Evolutionary conservation across 2,113 vertebrate genomes (phyloP).

Genomic region (Nycticorax nycticorax): DNA sequence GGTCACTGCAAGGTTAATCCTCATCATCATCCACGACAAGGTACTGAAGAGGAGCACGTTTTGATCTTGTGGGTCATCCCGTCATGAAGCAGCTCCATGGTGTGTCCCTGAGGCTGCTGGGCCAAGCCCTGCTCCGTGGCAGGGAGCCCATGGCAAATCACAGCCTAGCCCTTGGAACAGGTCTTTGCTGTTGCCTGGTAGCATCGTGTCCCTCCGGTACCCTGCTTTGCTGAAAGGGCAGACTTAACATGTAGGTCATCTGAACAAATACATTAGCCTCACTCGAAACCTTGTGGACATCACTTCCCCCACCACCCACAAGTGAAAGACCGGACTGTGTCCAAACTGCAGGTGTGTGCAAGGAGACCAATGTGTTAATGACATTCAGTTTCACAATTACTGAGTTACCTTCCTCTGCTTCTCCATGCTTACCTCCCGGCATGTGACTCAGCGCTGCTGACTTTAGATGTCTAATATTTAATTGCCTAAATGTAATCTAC

Average conservation of each 20-base stretch:
- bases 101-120: not conserved
- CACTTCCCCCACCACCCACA: accelerated
- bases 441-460: not conserved
- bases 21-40: not conserved
- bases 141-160: not conserved
- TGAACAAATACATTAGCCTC: not conserved
- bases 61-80: not conserved
- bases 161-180: not conserved
- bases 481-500: not conserved
- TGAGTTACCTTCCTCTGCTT: not conserved
- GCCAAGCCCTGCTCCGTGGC: not conserved
- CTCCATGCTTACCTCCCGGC: not conserved
- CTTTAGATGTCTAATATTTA: not conserved
- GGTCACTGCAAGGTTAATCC: not conserved
- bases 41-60: not conserved
- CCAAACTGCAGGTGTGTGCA: not conserved
- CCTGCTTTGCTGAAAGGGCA: not conserved
- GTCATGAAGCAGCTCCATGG: not conserved
- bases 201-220: not conserved
- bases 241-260: not conserved
- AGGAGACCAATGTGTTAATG: not conserved
- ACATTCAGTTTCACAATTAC: not conserved
- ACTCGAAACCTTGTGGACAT: not conserved
- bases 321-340: not conserved
- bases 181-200: not conserved